These are phyloP conservation scores for Loxodonta africana DNA, from an alignment of 2,113 vertebrate genomes.

Conservation along the genomic window DNA sequence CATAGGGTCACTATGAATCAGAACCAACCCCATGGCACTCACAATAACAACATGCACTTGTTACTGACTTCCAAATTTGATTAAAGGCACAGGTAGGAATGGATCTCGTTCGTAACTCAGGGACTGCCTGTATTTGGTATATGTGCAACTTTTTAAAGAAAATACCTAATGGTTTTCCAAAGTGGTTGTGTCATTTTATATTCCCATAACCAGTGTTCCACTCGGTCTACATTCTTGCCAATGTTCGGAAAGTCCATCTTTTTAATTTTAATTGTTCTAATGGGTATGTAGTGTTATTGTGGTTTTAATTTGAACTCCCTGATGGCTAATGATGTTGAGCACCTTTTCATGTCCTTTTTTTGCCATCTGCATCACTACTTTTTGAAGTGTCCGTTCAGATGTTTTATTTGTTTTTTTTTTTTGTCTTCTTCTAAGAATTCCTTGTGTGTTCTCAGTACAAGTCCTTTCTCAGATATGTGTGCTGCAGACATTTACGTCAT, in stretches of 20 bases:
- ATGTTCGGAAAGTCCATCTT: neutral
- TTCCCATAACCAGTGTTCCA: neutral
- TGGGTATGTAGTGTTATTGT: neutral
- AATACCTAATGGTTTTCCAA: neutral
- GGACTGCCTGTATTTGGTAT: neutral
- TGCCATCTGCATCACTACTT: neutral
- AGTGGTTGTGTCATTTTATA: conserved; percentile 1
- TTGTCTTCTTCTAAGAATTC: neutral
- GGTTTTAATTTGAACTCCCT: conserved; percentile 26
- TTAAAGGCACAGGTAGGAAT: no score
- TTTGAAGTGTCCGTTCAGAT: neutral
- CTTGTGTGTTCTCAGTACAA: neutral
- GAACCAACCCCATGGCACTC: no score
- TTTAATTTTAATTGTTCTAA: neutral
- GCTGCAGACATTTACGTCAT: neutral
- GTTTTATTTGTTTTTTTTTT: neutral
- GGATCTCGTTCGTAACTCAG: no score
- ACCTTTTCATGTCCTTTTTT: neutral
- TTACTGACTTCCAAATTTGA: no score
- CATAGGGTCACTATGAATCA: no score
- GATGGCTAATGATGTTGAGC: neutral
- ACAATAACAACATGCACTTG: no score
- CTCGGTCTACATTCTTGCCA: neutral
- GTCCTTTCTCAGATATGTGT: neutral
- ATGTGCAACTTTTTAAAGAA: neutral